Evolutionary conservation across 2,888 invertebrate species (phyloP).

Genomic region (Polymixis lichenea): DNA sequence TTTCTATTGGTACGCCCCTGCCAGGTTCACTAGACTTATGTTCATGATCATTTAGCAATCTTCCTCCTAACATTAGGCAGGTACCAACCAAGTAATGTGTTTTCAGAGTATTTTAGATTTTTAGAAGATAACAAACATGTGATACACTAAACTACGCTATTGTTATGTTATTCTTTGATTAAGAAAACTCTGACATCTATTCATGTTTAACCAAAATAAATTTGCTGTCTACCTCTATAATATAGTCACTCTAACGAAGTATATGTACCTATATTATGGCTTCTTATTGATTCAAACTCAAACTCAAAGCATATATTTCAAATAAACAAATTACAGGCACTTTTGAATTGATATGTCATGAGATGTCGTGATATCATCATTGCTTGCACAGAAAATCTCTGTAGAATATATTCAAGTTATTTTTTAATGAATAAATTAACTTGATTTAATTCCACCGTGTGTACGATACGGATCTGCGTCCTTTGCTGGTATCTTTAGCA

Average conservation of each 20-base stretch:
- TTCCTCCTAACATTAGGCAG: slow-evolving; percentile 13
- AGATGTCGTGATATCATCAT: background rate
- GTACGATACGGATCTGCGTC: slow-evolving; percentile 15
- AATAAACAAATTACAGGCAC: no score
- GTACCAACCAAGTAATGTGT: background rate
- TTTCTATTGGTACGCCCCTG: no score
- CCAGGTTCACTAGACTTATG: background rate
- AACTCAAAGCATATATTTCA: no score
- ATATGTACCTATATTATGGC: background rate
- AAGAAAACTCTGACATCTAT: background rate
- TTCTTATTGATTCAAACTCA: no score
- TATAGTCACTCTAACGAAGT: background rate
- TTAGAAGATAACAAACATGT: slow-evolving; percentile 33
- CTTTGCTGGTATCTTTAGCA: slow-evolving; percentile 24
- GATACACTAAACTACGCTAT: slow-evolving; percentile 16
- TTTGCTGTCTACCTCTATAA: background rate
- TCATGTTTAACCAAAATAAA: background rate
- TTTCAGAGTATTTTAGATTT: slow-evolving; percentile 18
- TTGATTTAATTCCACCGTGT: background rate
- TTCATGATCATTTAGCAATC: background rate
- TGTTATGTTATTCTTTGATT: slow-evolving; percentile 8
- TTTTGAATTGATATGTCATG: no score
- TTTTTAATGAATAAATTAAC: background rate
- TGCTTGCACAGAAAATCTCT: background rate
- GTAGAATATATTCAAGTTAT: background rate